Evolutionary conservation across 1,140 invertebrate species (phyloP).

Genomic region (Cataglyphis hispanica): DNA sequence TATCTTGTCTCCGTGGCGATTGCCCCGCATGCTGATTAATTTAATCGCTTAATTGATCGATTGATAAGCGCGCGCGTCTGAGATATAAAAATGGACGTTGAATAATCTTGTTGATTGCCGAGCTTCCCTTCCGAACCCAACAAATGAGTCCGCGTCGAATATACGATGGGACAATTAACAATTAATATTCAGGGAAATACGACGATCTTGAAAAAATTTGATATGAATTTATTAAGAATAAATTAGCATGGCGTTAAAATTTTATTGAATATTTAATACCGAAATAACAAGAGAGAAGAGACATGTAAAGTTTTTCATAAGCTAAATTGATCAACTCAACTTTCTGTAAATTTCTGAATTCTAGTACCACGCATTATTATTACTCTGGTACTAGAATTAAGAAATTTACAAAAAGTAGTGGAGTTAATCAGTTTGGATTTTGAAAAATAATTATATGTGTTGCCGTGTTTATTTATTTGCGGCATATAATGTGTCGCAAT

Average conservation of each 20-base stretch:
- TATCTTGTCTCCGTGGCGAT: background rate
- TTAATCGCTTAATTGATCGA: conserved; percentile 63
- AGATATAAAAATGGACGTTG: conserved; percentile 18
- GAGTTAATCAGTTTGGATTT: no score
- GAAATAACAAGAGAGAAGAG: background rate
- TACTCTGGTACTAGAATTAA: no score
- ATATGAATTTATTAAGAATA: conserved; percentile 18
- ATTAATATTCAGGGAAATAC: conserved; percentile 20
- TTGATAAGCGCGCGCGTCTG: conserved; percentile 55
- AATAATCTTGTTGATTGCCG: conserved; percentile 3
- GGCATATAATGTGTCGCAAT: background rate
- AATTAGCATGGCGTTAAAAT: conserved; percentile 24
- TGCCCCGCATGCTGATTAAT: conserved; percentile 56
- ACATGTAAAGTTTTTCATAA: background rate
- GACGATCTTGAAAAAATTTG: conserved; percentile 20
- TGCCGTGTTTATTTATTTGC: background rate
- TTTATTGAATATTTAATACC: conserved; percentile 20
- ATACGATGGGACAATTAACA: conserved; percentile 51
- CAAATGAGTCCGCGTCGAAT: conserved; percentile 36
- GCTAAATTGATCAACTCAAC: no score
- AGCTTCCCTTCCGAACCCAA: conserved; percentile 3
- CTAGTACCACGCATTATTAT: no score
- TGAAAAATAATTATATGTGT: background rate
- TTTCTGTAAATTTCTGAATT: no score
- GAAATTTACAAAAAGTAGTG: no score